phyloP scores from a whole-genome alignment of 2,113 vertebrate genomes.

The Corapipo altera region DNA sequence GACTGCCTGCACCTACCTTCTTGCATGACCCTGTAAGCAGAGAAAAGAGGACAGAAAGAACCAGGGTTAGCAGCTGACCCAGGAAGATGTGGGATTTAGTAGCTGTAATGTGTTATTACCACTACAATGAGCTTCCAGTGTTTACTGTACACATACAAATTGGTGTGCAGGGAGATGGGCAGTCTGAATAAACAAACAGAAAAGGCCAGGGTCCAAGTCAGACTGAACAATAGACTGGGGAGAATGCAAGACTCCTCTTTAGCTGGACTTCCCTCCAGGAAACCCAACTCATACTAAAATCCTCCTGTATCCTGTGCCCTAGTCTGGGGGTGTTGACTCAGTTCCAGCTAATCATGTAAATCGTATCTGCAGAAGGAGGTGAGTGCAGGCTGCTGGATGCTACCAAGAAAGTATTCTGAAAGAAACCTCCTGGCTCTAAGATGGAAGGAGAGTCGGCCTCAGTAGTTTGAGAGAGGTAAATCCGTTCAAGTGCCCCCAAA shows the following conservation, averaged over 20 bases:
- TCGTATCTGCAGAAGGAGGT: constrained; percentile 1
- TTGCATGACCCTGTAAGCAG: not conserved
- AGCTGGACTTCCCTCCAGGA: constrained; percentile 69
- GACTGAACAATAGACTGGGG: constrained; percentile 51
- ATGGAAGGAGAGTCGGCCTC: not conserved
- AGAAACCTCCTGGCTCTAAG: not conserved
- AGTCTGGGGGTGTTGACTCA: not conserved
- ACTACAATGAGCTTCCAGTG: not conserved
- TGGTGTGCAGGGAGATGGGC: constrained; percentile 34
- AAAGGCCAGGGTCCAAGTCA: constrained; percentile 28
- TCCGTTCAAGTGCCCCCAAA: not conserved
- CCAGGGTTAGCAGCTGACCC: not conserved
- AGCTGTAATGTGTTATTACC: not conserved
- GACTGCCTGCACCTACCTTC: not conserved
- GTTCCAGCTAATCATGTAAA: constrained; percentile 51
- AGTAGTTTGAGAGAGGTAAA: not conserved
- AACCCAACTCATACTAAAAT: constrained; percentile 37
- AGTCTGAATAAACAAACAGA: constrained; percentile 42
- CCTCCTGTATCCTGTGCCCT: constrained; percentile 65
- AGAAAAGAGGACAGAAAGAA: not conserved
- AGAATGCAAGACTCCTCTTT: constrained; percentile 33
- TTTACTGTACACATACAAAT: constrained; percentile 32
- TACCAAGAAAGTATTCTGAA: not conserved
- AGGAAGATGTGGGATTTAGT: not conserved
- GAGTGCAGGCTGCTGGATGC: not conserved